Evolutionary conservation across 2,797 vertebrate species (phyloP), one percentile per base, ranked within the genome.

Genomic region (Atherinosoma microstoma): DNA sequence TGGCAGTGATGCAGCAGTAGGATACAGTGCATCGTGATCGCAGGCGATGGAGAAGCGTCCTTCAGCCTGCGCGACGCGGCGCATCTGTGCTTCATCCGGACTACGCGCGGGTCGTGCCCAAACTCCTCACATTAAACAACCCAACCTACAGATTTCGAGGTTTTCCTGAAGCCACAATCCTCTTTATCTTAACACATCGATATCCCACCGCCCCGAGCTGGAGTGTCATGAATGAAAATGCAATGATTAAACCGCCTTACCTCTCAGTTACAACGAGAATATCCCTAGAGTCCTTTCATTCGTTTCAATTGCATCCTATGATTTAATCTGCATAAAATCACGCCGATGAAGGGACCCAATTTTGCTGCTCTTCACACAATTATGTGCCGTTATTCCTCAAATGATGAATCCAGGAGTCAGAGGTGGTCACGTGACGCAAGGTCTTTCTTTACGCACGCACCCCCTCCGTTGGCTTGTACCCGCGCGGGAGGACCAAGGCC

Each of bases 1-100:
- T n/a, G 77, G 61, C 36, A 30, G 82, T 57, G 86, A 83, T 90
- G 86, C 77, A 89, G 88, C 86, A 76, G 69, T 20, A 24, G 80
- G 84, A 70, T 73, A 57, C 80, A 3, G 87, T 40, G 66, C 74
- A 81, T 90, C 89, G 84, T 78, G 84, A 91, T 76, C 77, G 29
- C 64, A 56, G 76, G 75, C 86, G 89, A 90, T 89, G 87, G 89
- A 87, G 88, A 54, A 64, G 90, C 94, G 94, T 91, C 94, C 93
- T 94, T 94, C 93, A 94, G 82, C 77, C 83, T 59, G 77, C 61
- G 75, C 82, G 85, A 72, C 83, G 84, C 83, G 71, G 65, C 54
- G 79, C 82, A 58, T 66, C 76, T 64, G 59, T 42, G 80, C 68
- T 35, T 53, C 82, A 75, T 84, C 74, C 79, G 34, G 58, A 75